These are phyloP conservation scores for Sciurus vulgaris DNA, from an alignment of 2,797 vertebrate species.

Conservation along the genomic window DNA sequence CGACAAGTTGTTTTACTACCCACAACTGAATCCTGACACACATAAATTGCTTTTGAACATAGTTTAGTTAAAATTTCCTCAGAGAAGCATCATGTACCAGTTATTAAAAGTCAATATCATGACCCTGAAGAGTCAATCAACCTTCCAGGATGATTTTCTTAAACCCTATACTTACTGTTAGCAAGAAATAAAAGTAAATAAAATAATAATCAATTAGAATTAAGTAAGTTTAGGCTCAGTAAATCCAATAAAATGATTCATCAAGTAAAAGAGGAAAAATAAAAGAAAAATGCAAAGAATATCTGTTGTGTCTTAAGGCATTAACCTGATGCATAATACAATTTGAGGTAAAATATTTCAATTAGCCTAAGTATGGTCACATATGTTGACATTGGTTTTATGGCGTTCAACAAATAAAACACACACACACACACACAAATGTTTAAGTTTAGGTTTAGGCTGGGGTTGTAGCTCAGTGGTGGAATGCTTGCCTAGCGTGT, in stretches of 20 bases:
- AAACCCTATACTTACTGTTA: neutral
- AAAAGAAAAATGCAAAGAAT: neutral
- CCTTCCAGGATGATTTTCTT: conserved; percentile 17
- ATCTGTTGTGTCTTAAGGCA: conserved; percentile 41
- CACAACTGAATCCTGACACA: neutral
- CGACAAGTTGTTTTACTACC: conserved; percentile 53
- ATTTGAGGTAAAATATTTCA: conserved; percentile 27
- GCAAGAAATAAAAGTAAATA: conserved; percentile 29
- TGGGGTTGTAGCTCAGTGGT: no score
- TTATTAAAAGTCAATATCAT: conserved; percentile 62
- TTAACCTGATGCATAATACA: conserved; percentile 20
- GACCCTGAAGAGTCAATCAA: conserved; percentile 53
- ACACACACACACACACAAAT: neutral
- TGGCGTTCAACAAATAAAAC: conserved; percentile 60
- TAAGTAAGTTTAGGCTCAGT: neutral
- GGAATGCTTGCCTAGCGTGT: no score
- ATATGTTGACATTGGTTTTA: conserved; percentile 33
- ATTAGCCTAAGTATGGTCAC: conserved; percentile 17
- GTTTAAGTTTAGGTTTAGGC: neutral
- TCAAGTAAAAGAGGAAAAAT: neutral
- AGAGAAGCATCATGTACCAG: conserved; percentile 27
- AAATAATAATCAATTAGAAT: conserved; percentile 35
- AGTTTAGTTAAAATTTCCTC: conserved; percentile 52
- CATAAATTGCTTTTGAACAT: conserved; percentile 10
- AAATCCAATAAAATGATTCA: neutral